A percentile compares a stretch with the other conserved stretches of the same genome.
Conservation (phyloP, 2,888 invertebrate species). For the Clunio marinus region DNA sequence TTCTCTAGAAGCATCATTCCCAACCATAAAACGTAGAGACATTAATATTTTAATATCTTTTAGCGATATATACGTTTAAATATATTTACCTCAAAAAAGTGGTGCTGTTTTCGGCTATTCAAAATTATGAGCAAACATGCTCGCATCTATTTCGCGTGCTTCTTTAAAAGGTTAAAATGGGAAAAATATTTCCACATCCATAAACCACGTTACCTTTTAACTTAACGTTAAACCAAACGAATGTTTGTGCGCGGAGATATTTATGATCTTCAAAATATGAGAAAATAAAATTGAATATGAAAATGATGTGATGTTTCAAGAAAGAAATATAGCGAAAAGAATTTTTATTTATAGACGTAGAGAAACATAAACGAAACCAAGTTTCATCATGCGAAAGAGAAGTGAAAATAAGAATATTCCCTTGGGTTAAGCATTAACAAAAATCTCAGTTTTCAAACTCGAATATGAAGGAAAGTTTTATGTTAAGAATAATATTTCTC, state of each 20-base stretch:
- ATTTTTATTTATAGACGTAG: constrained; percentile 7
- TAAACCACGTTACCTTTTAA: no score
- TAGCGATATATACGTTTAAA: constrained; percentile 1
- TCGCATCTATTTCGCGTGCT: no score
- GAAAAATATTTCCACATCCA: no score
- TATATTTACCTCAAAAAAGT: not conserved
- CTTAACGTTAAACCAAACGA: no score
- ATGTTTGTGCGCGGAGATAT: no score
- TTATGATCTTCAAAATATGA: no score
- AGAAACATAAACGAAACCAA: not conserved
- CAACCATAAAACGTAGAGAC: not conserved
- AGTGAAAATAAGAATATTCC: not conserved
- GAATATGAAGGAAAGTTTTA: not conserved
- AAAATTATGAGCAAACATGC: no score
- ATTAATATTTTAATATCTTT: constrained; percentile 25
- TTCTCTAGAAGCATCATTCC: not conserved
- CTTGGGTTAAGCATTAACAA: not conserved
- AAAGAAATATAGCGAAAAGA: no score
- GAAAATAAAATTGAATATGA: no score
- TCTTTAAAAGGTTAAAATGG: no score
- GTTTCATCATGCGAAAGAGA: not conserved
- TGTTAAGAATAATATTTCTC: not conserved
- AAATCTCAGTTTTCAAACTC: not conserved
- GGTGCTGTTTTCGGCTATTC: not conserved
- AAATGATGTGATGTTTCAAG: not conserved